Percentiles rank a stretch among this genome's conserved stretches.
Conservation (phyloP, 2,797 vertebrate genomes). For the Liparis tanakae region DNA sequence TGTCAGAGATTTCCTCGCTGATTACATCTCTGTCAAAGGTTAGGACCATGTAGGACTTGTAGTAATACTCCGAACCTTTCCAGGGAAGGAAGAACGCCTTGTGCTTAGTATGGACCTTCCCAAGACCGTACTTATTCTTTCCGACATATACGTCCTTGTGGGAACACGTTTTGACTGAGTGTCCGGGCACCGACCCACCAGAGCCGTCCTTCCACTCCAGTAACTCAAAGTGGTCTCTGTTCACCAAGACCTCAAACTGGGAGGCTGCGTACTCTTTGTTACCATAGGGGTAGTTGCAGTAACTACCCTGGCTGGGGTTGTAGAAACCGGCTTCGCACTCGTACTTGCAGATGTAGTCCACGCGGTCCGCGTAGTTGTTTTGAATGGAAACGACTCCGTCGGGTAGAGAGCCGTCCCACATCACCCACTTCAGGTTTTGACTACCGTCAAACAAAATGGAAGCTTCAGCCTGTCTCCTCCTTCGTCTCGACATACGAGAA, state of each 20-base stretch:
- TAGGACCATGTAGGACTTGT: not conserved
- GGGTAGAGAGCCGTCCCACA: not conserved
- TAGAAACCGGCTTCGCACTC: not conserved
- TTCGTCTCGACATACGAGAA: not conserved
- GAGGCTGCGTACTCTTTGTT: constrained; percentile 12
- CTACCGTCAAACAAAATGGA: not conserved
- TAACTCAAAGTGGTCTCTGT: constrained; percentile 68
- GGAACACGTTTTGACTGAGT: constrained; percentile 60
- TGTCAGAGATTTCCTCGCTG: not conserved
- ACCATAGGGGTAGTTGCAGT: constrained; percentile 31
- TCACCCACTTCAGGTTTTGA: not conserved
- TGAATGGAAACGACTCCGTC: not conserved
- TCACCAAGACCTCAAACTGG: constrained; percentile 68
- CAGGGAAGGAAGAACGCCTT: not conserved
- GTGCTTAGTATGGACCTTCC: constrained; percentile 14
- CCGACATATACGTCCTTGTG: constrained; percentile 59
- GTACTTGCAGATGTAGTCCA: not conserved
- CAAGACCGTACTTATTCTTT: constrained; percentile 72
- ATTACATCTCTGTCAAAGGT: not conserved
- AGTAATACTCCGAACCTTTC: not conserved
- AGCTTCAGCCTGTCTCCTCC: not conserved
- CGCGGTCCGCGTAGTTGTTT: not conserved
- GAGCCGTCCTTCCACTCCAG: constrained; percentile 62
- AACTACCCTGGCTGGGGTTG: not conserved
- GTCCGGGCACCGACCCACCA: constrained; percentile 50